Evolutionary conservation across 1,140 invertebrate species (phyloP).

Genomic region (Cydia fagiglandana): DNA sequence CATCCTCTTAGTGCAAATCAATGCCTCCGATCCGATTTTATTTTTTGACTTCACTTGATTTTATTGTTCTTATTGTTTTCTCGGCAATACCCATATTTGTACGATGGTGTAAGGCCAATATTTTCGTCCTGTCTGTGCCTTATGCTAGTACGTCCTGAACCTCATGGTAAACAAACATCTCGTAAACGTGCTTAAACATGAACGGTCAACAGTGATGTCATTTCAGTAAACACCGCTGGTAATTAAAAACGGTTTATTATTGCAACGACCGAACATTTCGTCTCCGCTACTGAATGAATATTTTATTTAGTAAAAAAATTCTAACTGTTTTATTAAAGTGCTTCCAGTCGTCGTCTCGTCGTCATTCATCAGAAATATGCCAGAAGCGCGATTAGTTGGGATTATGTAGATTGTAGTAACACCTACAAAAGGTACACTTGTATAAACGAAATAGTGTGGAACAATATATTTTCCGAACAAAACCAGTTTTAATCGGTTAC

Average conservation of each 20-base stretch:
- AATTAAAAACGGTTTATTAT: slow-evolving; percentile 5
- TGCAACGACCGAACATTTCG: background rate
- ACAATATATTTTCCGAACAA: slow-evolving; percentile 15
- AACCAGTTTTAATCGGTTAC: slow-evolving; percentile 30
- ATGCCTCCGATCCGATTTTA: too few relatives aligned
- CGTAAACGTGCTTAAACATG: slow-evolving; percentile 16
- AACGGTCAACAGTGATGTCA: slow-evolving; percentile 24
- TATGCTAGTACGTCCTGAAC: background rate
- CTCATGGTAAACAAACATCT: slow-evolving; percentile 7
- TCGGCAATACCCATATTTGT: background rate
- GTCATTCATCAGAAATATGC: background rate
- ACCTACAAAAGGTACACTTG: slow-evolving; percentile 10
- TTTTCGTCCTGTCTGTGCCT: slow-evolving; percentile 1
- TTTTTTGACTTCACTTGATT: too few relatives aligned
- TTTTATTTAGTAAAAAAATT: background rate
- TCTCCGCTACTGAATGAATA: background rate
- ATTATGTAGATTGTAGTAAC: background rate
- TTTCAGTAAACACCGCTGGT: slow-evolving; percentile 8
- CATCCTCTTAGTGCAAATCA: too few relatives aligned
- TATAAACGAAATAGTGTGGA: background rate
- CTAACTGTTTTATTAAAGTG: background rate
- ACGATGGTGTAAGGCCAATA: slow-evolving; percentile 1
- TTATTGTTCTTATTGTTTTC: background rate
- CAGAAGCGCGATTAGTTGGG: slow-evolving; percentile 4
- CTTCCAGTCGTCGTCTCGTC: background rate